Evolutionary conservation across 1,140 invertebrate genomes (phyloP), one percentile per base, ranked within the genome.

Genomic region (Drosophila obscura): DNA sequence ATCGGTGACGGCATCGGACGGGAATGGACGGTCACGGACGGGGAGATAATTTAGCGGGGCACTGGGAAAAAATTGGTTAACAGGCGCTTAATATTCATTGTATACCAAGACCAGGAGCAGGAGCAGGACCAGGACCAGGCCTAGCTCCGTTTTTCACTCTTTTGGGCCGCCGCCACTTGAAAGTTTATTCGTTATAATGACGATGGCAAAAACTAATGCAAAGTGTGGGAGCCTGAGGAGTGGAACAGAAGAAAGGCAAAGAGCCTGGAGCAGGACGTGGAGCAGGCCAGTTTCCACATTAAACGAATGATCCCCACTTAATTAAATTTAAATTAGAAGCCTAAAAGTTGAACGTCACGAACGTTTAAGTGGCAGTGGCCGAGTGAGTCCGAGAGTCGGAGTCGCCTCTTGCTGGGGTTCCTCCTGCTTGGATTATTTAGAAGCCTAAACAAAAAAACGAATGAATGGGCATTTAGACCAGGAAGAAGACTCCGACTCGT

Each of bases 321-420:
- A 88, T 88, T 88, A 88, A 88, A 88, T 88, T 88, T 88, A 88
- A 88, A 88, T 88, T 88, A 88, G 73, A 73, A 80, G 83, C 76
- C 83, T 87, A 87, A 88, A 39, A 88, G 79, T 80, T 88, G 79
- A 81, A 83, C 83, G 79, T 79, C 83, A 83, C 83, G 76, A 57
- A 63, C 66, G 73, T 63, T 84, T 80, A 68, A 76, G 66, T 60
- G 51, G 45, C 79, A 68, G 22, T 2, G 22, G 68, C 45, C 19
- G 67, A 44, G 44, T 15, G 31, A 35, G 31, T 35, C 31, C 9
- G 8, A 31, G 31, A 31, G 31, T 35, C 31, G 8, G 8, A 35
- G 31, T 35, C 31, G 35, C 9, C 35, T 39, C 11, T 39, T 39
- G 4, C 26, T 39, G 35, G 35, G 31, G 31, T 9, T 11, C 9